Base-by-base conservation (phyloP, 2,797 vertebrate genomes). In the Myotis myotis region DNA sequence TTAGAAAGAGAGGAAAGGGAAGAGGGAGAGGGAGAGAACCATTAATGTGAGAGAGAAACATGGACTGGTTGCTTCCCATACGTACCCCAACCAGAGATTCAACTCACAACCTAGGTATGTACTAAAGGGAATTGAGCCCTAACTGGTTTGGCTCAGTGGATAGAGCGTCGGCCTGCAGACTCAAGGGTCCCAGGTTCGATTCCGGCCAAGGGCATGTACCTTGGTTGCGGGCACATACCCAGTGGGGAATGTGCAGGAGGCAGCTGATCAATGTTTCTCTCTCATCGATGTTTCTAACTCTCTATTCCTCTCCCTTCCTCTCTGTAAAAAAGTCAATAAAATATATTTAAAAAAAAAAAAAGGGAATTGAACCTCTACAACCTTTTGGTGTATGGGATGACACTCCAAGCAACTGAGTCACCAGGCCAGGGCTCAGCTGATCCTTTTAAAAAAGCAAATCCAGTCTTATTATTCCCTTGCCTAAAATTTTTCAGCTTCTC, bases 401-500 rank as follows among this genome's bases (percentile, higher is more conserved):
- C n/a, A 33, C n/a, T 68, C 64, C 64, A 36, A 68, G n/a, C 64
- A 68, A 33, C 64, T 68, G n/a, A 36, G 64, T 68, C n/a, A 36
- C 16, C n/a, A 19, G n/a, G n/a, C 64, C n/a, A 68, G 16, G 3
- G n/a, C 23, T n/a, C 68, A 88, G 41, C 20, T 84, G 47, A 81
- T 49, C 12, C 47, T 85, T 91, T 76, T 60, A 22, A 78, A 82
- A 92, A 95, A 81, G 6, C 49, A 95, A 89, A 86, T 53, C 30
- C 74, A 36, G 44, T 47, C 23, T 11, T 44, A 76, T 22, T 51
- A 85, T 8, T 96, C 15, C 19, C n/a, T 6, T 15, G 30, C 19
- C 44, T 82, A 87, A 84, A 90, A 91, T 70, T 85, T 57, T 96
- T 85, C 36, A 75, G 51, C n/a, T 85, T 82, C 51, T 96, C 49